Evolutionary conservation across 30 jellyfish, hydroid and myxozoan genomes (phyloP).

Genomic region (Nemopilema nomurai): DNA sequence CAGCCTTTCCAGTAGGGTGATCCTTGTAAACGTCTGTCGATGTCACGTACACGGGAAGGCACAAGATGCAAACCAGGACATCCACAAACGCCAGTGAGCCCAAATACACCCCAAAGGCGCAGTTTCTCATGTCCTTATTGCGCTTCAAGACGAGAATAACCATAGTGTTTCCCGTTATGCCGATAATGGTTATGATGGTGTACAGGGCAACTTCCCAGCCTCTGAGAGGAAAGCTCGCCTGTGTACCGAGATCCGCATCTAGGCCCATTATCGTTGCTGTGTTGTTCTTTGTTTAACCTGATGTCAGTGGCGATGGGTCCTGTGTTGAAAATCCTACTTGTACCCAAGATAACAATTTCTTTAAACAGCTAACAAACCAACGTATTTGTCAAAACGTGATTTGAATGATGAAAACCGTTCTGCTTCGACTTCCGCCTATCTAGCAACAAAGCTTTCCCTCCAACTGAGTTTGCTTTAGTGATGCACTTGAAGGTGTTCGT

Average conservation of each 20-base stretch:
- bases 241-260: constrained; percentile 28
- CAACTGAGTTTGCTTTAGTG: too few species aligned
- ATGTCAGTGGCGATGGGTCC: not conserved
- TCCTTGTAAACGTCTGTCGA: constrained; percentile 39
- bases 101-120: constrained; percentile 61
- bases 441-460: too few species aligned
- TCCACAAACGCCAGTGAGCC: constrained; percentile 63
- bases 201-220: constrained; percentile 53
- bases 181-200: constrained; percentile 40
- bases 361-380: not conserved
- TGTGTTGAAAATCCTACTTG: not conserved
- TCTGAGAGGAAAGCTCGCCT: constrained; percentile 55
- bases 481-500: too few species aligned
- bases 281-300: not conserved
- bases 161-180: constrained; percentile 45
- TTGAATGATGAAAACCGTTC: too few species aligned
- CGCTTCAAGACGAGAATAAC: constrained; percentile 48
- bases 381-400: not conserved
- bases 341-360: not conserved
- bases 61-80: constrained; percentile 27
- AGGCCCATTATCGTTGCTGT: not conserved
- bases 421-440: not conserved
- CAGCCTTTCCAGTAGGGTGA: constrained; percentile 63
- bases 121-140: constrained; percentile 43
- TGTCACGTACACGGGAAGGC: constrained; percentile 63